A percentile compares a stretch with the other conserved stretches of the same genome.
These are phyloP conservation scores for Patella caerulea DNA, from an alignment of 2,888 invertebrate genomes.

Conservation along the genomic window DNA sequence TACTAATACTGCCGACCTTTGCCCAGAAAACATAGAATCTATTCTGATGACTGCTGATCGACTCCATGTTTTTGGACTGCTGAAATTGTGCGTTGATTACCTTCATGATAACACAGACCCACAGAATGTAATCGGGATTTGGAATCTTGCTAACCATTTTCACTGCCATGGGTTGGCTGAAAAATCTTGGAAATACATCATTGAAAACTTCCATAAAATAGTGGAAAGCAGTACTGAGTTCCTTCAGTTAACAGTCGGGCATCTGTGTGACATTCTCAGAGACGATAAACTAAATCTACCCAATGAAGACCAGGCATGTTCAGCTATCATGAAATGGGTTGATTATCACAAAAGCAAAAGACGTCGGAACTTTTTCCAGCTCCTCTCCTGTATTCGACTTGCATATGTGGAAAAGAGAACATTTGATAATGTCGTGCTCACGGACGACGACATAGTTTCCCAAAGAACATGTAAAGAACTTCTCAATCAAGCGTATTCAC, in stretches of 20 bases:
- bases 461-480: constrained; percentile 31
- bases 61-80: constrained; percentile 83
- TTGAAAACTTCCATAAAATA: constrained; percentile 70
- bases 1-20: constrained; percentile 79
- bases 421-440: constrained; percentile 28
- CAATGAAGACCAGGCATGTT: constrained; percentile 75
- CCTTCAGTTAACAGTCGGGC: constrained; percentile 73
- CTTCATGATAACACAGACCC: constrained; percentile 80
- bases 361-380: constrained; percentile 81
- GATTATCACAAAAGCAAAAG: constrained; percentile 81
- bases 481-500: constrained; percentile 17
- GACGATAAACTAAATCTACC: constrained; percentile 83
- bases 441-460: constrained; percentile 28
- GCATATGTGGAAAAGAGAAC: constrained; percentile 42
- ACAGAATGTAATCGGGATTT: constrained; percentile 86
- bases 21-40: constrained; percentile 79
- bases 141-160: constrained; percentile 85
- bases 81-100: constrained; percentile 85
- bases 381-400: constrained; percentile 55
- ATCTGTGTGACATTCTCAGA: constrained; percentile 41
- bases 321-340: constrained; percentile 73
- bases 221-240: constrained; percentile 52
- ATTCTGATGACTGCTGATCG: constrained; percentile 81
- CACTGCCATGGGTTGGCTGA: constrained; percentile 81
- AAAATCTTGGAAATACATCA: constrained; percentile 81